A percentile compares a stretch with the other conserved stretches of the same genome.
These are phyloP conservation scores for Octonoba sinensis DNA, from an alignment of 2,888 invertebrate species.

Conservation along the genomic window DNA sequence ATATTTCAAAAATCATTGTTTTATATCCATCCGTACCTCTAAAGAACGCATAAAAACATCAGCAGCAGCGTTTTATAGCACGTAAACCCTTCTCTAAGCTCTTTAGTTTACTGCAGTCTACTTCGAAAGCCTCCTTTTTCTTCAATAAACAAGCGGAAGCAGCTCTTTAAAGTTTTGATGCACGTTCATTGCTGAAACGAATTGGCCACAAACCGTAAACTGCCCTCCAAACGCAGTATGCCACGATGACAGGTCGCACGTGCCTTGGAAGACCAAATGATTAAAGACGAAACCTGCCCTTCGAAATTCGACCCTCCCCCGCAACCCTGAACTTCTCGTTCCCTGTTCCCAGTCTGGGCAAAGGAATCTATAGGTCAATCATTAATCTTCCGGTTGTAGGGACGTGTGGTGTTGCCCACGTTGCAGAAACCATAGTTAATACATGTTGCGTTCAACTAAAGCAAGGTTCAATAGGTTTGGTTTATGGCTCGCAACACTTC, in stretches of 20 bases:
- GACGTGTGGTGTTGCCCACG: background rate
- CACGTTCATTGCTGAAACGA: slow-evolving; percentile 37
- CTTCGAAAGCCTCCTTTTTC: slow-evolving; percentile 28
- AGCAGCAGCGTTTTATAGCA: slow-evolving; percentile 31
- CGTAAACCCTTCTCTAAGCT: slow-evolving; percentile 20
- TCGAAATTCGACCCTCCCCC: background rate
- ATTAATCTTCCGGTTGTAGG: background rate
- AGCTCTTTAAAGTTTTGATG: slow-evolving; percentile 56
- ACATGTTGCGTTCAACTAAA: background rate
- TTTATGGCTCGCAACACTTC: background rate
- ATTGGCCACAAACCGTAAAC: slow-evolving; percentile 53
- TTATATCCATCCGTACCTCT: slow-evolving; percentile 32
- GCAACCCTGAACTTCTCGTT: background rate
- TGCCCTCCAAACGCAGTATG: slow-evolving; percentile 20
- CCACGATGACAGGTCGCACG: slow-evolving; percentile 43
- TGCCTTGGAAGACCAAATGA: slow-evolving; percentile 30
- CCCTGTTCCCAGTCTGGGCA: background rate
- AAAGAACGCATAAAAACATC: slow-evolving; percentile 24
- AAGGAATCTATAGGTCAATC: background rate
- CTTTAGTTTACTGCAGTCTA: slow-evolving; percentile 22
- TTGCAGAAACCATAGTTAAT: background rate
- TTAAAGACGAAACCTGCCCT: slow-evolving; percentile 7
- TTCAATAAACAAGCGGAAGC: slow-evolving; percentile 47
- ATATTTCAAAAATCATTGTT: background rate
- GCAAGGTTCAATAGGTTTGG: background rate